Conservation (phyloP, 1,140 invertebrate species). For the Proctacanthus coquilletti region DNA sequence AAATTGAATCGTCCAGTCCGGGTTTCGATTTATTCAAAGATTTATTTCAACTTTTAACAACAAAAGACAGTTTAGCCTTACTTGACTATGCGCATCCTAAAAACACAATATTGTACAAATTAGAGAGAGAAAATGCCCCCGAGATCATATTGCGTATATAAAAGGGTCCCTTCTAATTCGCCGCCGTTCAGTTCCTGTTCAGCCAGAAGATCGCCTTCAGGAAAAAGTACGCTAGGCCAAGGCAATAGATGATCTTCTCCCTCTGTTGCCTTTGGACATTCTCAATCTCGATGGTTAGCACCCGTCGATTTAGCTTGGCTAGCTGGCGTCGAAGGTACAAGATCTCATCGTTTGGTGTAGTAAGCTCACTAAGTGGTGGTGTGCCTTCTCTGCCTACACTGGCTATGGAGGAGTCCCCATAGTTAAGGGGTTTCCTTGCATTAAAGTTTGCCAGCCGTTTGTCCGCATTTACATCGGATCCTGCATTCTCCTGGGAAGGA, state of each 20-base stretch:
- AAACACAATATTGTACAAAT: too few relatives aligned
- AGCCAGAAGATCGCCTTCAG: constrained; percentile 75
- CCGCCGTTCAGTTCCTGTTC: constrained; percentile 41
- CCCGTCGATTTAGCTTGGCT: constrained; percentile 66
- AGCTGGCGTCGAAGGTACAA: constrained; percentile 66
- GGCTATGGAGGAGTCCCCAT: constrained; percentile 19
- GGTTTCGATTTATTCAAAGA: too few relatives aligned
- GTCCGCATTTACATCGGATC: constrained; percentile 17
- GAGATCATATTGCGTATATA: constrained; percentile 5
- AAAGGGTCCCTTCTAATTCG: background rate
- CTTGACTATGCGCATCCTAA: too few relatives aligned
- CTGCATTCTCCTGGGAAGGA: constrained; percentile 13
- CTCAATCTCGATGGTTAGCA: constrained; percentile 70
- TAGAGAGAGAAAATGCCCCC: background rate
- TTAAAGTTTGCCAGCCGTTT: constrained; percentile 20
- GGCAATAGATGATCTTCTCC: constrained; percentile 64
- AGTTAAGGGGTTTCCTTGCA: constrained; percentile 10
- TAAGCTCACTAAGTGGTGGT: constrained; percentile 44
- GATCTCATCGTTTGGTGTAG: constrained; percentile 60
- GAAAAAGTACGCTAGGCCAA: constrained; percentile 68
- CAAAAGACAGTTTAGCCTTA: too few relatives aligned
- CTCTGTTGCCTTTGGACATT: constrained; percentile 61
- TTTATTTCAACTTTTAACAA: too few relatives aligned
- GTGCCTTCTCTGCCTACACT: constrained; percentile 41
- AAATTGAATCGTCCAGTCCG: too few relatives aligned